Base-by-base conservation (phyloP, 1,140 invertebrate genomes). In the Mactra quadrangularis region DNA sequence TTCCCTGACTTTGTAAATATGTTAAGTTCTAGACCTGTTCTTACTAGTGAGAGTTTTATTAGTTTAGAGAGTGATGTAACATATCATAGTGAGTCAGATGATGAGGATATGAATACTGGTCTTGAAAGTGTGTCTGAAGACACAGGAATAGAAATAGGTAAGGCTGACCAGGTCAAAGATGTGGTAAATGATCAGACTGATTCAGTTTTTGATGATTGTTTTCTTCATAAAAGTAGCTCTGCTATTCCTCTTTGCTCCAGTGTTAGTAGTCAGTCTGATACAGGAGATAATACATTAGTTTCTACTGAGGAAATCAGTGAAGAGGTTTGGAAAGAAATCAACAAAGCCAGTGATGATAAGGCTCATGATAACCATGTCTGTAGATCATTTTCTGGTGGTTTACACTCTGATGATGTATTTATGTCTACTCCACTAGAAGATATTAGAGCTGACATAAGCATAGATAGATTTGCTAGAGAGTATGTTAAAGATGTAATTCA, bases 21-120 rank as follows among this genome's bases (percentile, higher is more conserved):
- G 11, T 13, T n/a, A 13, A 50, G 11, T 11, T 55, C 27, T 22
- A 27, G 27, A 55, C 19, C 4, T 4, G 27, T n/a, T 55, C 7
- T 22, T 55, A 2, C 19, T 13, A 19, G 50, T 52, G 66, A 1
- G 17, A 57, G 52, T 66, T 55, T n/a, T 31, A 81, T 71, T 15
- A 81, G 64, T 71, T 27, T 81, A 17, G 77, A 70, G 29, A 74
- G 47, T 82, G 79, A 82, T 64, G 68, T 82, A 17, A 55, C 68
- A 74, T 82, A 82, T 57, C 68, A 74, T 53, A 75, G 71, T 74
- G 79, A 82, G 17, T 74, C 68, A 3, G 79, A 62, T 3, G 38
- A 41, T 72, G 17, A n/a, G 0, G 75, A 64, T 53, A 31, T 60
- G 2, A 47, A 31, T 50, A 15, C 13, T 64, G 60, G 38, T 64